phyloP scores from a whole-genome alignment of 2,113 vertebrate genomes.

The Ovis aries region DNA sequence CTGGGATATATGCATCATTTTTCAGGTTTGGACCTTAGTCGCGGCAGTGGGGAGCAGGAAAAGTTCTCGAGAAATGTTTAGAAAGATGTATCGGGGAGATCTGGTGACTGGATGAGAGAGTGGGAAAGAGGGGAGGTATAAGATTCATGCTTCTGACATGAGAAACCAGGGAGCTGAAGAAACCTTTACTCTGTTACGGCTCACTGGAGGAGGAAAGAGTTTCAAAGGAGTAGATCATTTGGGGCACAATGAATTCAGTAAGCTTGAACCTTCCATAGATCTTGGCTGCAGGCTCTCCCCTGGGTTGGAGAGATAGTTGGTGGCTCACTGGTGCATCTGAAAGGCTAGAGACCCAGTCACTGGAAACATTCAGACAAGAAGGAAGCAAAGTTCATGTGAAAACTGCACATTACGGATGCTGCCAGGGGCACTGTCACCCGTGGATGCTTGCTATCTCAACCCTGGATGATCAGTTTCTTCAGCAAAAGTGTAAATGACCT shows the following conservation, averaged over 20 bases:
- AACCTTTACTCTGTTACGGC: background rate
- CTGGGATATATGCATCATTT: background rate
- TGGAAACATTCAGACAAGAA: background rate
- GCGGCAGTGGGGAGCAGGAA: background rate
- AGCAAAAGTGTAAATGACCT: background rate
- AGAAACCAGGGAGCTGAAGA: background rate
- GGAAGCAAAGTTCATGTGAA: background rate
- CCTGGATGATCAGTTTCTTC: background rate
- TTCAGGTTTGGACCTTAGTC: background rate
- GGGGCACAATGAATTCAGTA: background rate
- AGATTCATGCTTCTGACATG: background rate
- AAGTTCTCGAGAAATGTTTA: background rate
- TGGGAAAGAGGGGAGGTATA: background rate
- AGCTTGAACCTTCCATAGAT: background rate
- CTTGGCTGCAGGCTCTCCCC: background rate
- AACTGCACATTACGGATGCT: accelerated
- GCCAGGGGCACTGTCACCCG: background rate
- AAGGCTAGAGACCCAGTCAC: background rate
- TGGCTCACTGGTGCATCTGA: background rate
- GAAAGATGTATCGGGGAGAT: background rate
- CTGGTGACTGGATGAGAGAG: background rate
- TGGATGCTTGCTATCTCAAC: background rate
- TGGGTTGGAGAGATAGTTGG: background rate
- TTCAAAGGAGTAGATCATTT: background rate
- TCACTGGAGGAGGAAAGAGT: background rate